Evolutionary conservation across 2,113 vertebrate species (phyloP), one percentile per base, ranked within the genome.

Genomic region (Plectropomus leopardus): DNA sequence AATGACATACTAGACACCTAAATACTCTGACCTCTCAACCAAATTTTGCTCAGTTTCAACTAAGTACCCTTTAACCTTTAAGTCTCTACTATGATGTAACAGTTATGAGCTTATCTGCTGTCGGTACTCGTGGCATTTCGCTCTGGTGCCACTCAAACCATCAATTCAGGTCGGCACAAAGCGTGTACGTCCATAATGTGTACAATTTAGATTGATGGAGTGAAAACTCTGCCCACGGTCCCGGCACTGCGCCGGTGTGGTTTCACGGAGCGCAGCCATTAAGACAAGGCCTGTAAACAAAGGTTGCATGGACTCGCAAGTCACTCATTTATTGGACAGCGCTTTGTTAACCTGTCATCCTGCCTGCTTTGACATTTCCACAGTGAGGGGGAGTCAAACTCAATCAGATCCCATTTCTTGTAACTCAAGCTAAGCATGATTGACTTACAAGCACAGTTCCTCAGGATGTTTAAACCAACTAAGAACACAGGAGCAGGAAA

Each of bases 311-410:
- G 24, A 76, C 64, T 84, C 42, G 13, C 42, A 28, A 76, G 73
- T 58, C 80, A 60, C 51, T 80, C 65, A 59, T 77, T 84, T 73
- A 86, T 67, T 13, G 71, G 36, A 61, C 51, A 17, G 60, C 34
- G 70, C 73, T 89, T 84, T 84, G 87, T 86, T 86, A 86, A 45
- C 30, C 80, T 61, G 87, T 58, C 78, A 72, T 76, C 58, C 58
- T 45, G 76, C 42, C 53, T 26, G 63, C 64, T 67, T 72, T 89
- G 87, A 84, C 84, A 83, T 81, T 86, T 75, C 36, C 23, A 7
- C 42, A 59, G 36, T 30, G 45, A 79, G 34, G 58, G 32, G 21
- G 28, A 60, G 53, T 84, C 68, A n/a, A 58, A 61, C 59, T 70
- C 76, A 75, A 68, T 80, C 72, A 51, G 32, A 77, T 79, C 57